Evolutionary conservation across 1,140 invertebrate genomes (phyloP).

Genomic region (Drosophila willistoni): DNA sequence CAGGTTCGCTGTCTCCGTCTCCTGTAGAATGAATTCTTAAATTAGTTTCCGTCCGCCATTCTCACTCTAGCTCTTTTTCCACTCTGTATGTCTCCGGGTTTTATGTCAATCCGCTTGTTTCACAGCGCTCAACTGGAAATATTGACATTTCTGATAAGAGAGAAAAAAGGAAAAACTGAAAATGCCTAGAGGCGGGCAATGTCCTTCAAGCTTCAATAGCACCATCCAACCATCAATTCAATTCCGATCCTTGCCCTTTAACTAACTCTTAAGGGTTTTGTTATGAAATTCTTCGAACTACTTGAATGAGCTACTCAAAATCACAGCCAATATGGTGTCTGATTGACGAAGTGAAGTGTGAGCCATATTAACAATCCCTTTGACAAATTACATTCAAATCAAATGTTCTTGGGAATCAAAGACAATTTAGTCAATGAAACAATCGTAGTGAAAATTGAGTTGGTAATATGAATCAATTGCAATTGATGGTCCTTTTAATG

Average conservation of each 20-base stretch:
- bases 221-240: background rate
- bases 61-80: background rate
- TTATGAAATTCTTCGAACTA: background rate
- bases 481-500: background rate
- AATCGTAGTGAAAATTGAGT: background rate
- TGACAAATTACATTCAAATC: conserved; percentile 4
- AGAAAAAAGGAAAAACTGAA: conserved; percentile 5
- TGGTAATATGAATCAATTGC: conserved; percentile 3
- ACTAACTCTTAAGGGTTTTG: background rate
- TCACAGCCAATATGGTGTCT: background rate
- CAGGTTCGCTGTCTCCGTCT: conserved; percentile 31
- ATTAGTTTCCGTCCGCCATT: conserved; percentile 63
- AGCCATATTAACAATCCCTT: background rate
- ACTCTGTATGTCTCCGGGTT: conserved; percentile 15
- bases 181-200: background rate
- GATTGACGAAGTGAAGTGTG: background rate
- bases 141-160: conserved; percentile 65
- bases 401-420: background rate
- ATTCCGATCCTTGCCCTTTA: background rate
- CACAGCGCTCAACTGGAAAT: conserved; percentile 68
- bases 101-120: conserved; percentile 60
- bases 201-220: conserved; percentile 7
- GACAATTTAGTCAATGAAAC: background rate
- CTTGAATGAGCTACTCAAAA: conserved; percentile 2
- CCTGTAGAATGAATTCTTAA: conserved; percentile 57